Evolutionary conservation across 2,797 vertebrate genomes (phyloP), one percentile per base, ranked within the genome.

Genomic region (Xiphophorus birchmanni): DNA sequence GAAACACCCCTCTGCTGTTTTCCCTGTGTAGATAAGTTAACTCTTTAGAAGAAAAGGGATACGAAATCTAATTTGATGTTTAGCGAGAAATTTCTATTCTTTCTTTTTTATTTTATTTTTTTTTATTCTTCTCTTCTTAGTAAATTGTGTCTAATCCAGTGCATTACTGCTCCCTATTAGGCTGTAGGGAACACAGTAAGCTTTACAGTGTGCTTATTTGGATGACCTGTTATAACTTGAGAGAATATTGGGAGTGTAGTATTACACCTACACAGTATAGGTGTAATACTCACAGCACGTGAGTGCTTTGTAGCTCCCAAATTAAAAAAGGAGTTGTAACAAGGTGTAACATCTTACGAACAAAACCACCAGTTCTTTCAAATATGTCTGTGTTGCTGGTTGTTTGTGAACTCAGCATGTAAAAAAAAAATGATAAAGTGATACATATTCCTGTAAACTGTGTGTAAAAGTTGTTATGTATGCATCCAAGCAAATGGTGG

Each of bases 401-500:
- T 32, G 35, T 47, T 45, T 44, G 7, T 10, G 29, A 44, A 45
- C 23, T n/a, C 15, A 60, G 7, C 13, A 17, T 40, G 42, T 58
- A 23, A 32, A 58, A 76, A 32, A 56, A 26, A 69, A 26, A n/a
- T 2, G 0, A 54, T 11, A 54, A 26, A 45, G 6, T 40, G 18
- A 54, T 12, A 42, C 9, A 12, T 69, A 45, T 44, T 72, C 26
- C 58, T 40, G 42, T 50, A 17, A 42, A 48, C 56, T 18, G 29
- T 76, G 52, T 75, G 54, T 80, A 42, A 67, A 74, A 65, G 29
- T 76, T 74, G 45, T 72, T 35, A 54, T 73, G 79, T 74, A 83
- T 78, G 78, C 50, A 78, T 50, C 78, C 56, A 79, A 82, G 74
- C 69, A 60, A 23, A 77, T 50, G 72, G 47, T 9, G 56, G 84